Base-by-base conservation (phyloP, 2,113 vertebrate species). In the Tympanuchus pallidicinctus region DNA sequence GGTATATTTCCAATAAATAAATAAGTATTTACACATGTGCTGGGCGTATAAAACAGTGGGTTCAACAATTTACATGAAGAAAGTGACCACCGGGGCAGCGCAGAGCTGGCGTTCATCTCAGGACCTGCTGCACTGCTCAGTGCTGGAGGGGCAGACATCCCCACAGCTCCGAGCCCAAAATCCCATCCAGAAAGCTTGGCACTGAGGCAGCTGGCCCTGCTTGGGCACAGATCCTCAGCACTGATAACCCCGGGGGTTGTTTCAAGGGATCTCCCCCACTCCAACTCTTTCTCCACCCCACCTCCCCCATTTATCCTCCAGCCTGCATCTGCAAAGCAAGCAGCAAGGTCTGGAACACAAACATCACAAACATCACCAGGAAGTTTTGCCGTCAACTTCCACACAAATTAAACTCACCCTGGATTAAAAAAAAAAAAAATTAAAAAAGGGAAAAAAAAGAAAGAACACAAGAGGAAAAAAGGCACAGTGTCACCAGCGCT, bases 1-100 rank as follows among this genome's bases (percentile, higher is more conserved):
- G 80, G 65, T 96, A 96, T 86, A 95, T 94, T 94, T 96, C 93
- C 97, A 97, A 97, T 87, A 97, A 98, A 97, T 98, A 98, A 98
- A 97, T 98, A 98, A 96, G 60, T 96, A 97, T 97, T 94, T 97
- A 97, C 96, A 97, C 90, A 92, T 2, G 36, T 78, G 73, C 61
- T 6, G 11, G 87, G 64, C 77, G 88, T 89, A 96, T 45, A 89
- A 94, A 94, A 94, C 45, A 67, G 67, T 3, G 74, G 52, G 69
- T 45, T 11, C 93, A 88, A 90, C 78, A 67, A 96, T 96, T 94
- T 65, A 63, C 88, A 71, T 67, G 10, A 74, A 50, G 81, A 94
- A 96, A 94, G 80, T 70, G 54, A 72, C 28, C 40, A 38, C 40
- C 83, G 45, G 48, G 11, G 69, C 50, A 42, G 67, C 7, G 72